Conservation (phyloP, 1,140 invertebrate species). For the Microplitis demolitor region DNA sequence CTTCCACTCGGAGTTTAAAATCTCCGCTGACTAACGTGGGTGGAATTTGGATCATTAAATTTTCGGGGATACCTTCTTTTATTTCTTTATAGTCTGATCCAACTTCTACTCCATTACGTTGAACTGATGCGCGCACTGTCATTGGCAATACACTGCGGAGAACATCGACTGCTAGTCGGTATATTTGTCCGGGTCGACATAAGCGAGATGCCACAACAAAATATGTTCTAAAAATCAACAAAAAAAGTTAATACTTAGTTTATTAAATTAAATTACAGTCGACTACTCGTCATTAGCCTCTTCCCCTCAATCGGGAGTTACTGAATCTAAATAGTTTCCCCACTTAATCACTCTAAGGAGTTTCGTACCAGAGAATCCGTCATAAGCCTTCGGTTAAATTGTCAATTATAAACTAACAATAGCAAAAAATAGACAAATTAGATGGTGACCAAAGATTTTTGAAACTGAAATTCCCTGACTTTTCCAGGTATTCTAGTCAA, state of each 20-base stretch:
- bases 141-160: conserved; percentile 74
- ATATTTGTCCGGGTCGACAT: conserved; percentile 85
- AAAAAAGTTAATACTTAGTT: conserved; percentile 13
- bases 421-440: too few species aligned
- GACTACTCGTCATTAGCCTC: too few species aligned
- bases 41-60: conserved; percentile 83
- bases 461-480: too few species aligned
- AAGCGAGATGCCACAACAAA: conserved; percentile 85
- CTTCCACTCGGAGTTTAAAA: conserved; percentile 88
- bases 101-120: conserved; percentile 85
- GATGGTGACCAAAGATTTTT: too few species aligned
- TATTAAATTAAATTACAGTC: background rate
- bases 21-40: conserved; percentile 78
- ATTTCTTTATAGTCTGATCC: conserved; percentile 76
- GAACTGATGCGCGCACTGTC: conserved; percentile 81
- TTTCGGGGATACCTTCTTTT: conserved; percentile 81
- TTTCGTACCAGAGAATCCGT: too few species aligned
- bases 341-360: too few species aligned
- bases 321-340: too few species aligned
- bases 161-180: conserved; percentile 80
- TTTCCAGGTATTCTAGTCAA: too few species aligned
- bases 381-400: too few species aligned
- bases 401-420: too few species aligned
- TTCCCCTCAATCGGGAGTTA: too few species aligned
- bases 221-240: conserved; percentile 69